Evolutionary conservation across 2,113 vertebrate genomes (phyloP).

Genomic region (Sinosuthora webbiana): DNA sequence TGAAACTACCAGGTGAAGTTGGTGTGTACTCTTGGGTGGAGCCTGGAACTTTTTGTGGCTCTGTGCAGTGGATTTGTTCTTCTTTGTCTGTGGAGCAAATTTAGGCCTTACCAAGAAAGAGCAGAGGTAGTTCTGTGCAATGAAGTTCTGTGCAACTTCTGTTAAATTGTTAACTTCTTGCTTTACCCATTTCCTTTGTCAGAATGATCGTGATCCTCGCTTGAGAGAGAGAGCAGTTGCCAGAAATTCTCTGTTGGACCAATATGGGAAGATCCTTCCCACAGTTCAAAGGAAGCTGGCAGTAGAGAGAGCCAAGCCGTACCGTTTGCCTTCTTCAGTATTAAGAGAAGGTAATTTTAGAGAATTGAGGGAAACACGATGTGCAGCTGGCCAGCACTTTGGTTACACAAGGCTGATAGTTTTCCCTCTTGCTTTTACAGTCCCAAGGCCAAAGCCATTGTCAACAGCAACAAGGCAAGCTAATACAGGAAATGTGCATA

Average conservation of each 20-base stretch:
- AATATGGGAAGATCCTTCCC: constrained; percentile 88
- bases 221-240: constrained; percentile 83
- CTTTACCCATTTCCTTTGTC: not conserved
- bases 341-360: constrained; percentile 82
- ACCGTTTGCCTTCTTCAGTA: constrained; percentile 75
- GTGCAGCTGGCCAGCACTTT: not conserved
- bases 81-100: accelerated
- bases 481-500: constrained; percentile 78
- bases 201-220: constrained; percentile 87
- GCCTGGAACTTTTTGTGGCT: not conserved
- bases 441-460: constrained; percentile 86
- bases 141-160: not conserved
- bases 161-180: not conserved
- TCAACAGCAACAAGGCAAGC: constrained; percentile 84
- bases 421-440: constrained; percentile 65
- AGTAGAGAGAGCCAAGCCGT: constrained; percentile 85
- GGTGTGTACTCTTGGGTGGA: not conserved
- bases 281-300: constrained; percentile 88
- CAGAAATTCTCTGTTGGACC: constrained; percentile 89
- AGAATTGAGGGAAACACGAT: no score
- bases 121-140: not conserved
- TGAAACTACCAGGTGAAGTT: not conserved
- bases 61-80: not conserved
- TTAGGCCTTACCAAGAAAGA: not conserved
- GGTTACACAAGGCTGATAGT: not conserved